These are phyloP conservation scores for Ophioderma brevispina DNA, from an alignment of 35 echinoderm and acorn worm species.

Conservation along the genomic window DNA sequence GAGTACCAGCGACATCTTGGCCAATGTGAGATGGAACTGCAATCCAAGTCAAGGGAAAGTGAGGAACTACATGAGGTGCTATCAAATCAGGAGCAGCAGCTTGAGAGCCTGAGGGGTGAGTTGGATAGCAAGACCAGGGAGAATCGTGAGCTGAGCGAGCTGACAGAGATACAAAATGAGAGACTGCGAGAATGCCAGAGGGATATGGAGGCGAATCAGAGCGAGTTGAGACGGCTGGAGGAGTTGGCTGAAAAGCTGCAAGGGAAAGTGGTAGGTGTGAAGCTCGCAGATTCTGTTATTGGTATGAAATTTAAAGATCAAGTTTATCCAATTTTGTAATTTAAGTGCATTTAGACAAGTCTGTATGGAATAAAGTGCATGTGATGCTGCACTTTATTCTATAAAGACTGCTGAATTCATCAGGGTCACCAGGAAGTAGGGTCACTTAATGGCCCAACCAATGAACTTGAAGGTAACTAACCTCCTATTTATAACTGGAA, in stretches of 20 bases:
- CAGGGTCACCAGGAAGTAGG: too few species aligned
- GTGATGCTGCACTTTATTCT: too few species aligned
- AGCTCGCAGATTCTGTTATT: too few species aligned
- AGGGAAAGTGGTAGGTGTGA: conserved; percentile 30
- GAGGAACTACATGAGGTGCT: neutral
- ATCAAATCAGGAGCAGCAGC: neutral
- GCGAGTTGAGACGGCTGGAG: conserved; percentile 51
- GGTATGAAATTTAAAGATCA: neutral
- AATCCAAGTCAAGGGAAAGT: neutral
- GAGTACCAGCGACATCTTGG: neutral
- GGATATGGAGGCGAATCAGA: conserved; percentile 65
- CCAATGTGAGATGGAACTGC: neutral
- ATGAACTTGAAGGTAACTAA: too few species aligned
- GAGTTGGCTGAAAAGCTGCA: conserved; percentile 24
- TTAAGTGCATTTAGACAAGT: too few species aligned
- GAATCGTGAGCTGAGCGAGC: conserved; percentile 66
- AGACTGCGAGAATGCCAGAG: conserved; percentile 61
- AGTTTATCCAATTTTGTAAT: too few species aligned
- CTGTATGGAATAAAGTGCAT: too few species aligned
- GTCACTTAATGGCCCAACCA: too few species aligned
- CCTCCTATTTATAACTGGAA: too few species aligned
- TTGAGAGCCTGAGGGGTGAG: conserved; percentile 32
- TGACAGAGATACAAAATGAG: conserved; percentile 66
- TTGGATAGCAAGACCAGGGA: conserved; percentile 39
- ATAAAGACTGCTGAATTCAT: too few species aligned